Evolutionary conservation across 2,888 invertebrate genomes (phyloP).

Genomic region (Rhingia campestris): DNA sequence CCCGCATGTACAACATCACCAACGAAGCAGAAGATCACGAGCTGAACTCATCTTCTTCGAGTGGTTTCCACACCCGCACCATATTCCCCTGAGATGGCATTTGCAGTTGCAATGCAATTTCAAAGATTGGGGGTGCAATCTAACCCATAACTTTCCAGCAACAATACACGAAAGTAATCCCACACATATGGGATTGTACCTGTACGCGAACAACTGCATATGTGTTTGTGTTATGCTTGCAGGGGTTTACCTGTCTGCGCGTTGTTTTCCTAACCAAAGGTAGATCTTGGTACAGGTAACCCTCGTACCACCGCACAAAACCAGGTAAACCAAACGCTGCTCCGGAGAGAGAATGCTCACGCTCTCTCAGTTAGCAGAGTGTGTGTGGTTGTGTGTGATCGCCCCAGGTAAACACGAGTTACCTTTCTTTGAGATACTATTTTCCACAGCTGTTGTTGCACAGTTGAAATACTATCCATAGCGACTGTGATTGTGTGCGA

Average conservation of each 20-base stretch:
- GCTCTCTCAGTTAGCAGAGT: too few relatives aligned
- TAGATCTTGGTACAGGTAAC: too few relatives aligned
- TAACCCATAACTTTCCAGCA: slow-evolving; percentile 59
- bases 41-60: slow-evolving; percentile 65
- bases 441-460: slow-evolving; percentile 60
- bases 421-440: slow-evolving; percentile 48
- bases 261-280: too few relatives aligned
- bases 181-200: slow-evolving; percentile 35
- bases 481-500: slow-evolving; percentile 47
- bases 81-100: slow-evolving; percentile 55
- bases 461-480: not conserved
- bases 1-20: slow-evolving; percentile 67
- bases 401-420: slow-evolving; percentile 28
- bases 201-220: slow-evolving; percentile 29
- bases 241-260: slow-evolving; percentile 54
- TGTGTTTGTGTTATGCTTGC: slow-evolving; percentile 42
- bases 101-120: slow-evolving; percentile 56
- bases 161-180: slow-evolving; percentile 56
- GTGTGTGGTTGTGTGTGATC: not conserved
- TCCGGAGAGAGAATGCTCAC: too few relatives aligned
- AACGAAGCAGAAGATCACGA: slow-evolving; percentile 56
- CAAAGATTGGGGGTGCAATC: slow-evolving; percentile 63
- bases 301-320: not conserved
- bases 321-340: not conserved
- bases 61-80: slow-evolving; percentile 44